Evolutionary conservation across 2,113 vertebrate genomes (phyloP).

Genomic region (Vulpes ferrilata): DNA sequence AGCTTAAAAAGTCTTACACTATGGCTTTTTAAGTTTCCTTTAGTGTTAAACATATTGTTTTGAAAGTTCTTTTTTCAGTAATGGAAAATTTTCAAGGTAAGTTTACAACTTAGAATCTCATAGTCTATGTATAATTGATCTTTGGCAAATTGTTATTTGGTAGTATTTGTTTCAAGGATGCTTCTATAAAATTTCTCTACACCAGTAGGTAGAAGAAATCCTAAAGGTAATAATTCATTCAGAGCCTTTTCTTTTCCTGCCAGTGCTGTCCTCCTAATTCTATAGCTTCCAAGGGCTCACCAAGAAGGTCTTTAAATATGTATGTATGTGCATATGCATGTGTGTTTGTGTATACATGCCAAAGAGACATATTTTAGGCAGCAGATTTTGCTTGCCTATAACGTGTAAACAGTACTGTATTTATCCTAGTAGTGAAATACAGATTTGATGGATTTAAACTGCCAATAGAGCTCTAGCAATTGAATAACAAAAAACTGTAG

Average conservation of each 20-base stretch:
- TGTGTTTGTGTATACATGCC: not conserved
- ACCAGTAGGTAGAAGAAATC: not conserved
- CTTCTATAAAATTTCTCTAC: not conserved
- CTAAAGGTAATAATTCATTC: not conserved
- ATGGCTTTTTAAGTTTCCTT: not conserved
- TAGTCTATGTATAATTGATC: not conserved
- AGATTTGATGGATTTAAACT: not conserved
- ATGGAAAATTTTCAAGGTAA: not conserved
- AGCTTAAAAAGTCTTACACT: not conserved
- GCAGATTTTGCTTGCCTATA: not conserved
- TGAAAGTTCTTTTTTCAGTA: not conserved
- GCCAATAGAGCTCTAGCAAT: not conserved
- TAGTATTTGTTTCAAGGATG: not conserved
- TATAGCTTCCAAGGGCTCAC: not conserved
- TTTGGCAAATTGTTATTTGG: not conserved
- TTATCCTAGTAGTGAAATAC: not conserved
- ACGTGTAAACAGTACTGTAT: not conserved
- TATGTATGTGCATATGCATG: not conserved
- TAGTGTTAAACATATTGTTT: not conserved
- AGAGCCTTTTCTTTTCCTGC: not conserved
- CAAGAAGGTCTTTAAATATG: not conserved
- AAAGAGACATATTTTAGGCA: not conserved
- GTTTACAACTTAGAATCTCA: not conserved
- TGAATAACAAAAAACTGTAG: not conserved
- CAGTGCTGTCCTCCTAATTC: not conserved